Base-by-base conservation (phyloP, 2,113 vertebrate species). In the Nymphicus hollandicus region DNA sequence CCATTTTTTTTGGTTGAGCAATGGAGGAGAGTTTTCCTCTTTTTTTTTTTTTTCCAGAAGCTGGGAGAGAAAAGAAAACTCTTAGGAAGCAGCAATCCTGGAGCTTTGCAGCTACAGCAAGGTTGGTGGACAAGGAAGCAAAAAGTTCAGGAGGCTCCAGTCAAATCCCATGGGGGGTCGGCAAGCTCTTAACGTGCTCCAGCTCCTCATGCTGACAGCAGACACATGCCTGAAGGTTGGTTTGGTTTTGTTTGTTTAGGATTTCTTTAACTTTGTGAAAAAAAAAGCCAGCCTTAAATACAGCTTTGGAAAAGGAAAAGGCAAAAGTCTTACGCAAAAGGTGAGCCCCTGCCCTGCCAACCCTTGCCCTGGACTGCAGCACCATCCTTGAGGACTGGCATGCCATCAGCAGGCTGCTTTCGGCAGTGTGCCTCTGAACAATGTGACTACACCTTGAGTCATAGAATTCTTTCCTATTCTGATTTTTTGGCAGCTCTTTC, bases 131-230 rank as follows among this genome's bases (percentile, higher is more conserved):
- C 31, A 61, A 63, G 35, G 19, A 29, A 91, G 17, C 23, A 65
- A 20, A 41, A 47, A 39, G 55, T 52, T 44, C 49, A 63, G 13
- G 12, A 37, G 56, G 37, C 22, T 33, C 43, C 55, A 84, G 28
- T 29, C 27, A 44, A 61, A 55, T 37, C 39, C 14, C 12, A 44
- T 1, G 1, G 20, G 14, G 31, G 24, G 41, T 9, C 2, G 0
- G 44, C 35, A 55, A 41, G 69, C 41, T 71, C 31, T 55, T 35
- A 55, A 61, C 0, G 0, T 0, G 1, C 58, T 82, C 65, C 52
- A 68, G 64, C 35, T 81, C 33, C 58, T 68, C 53, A 24, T 0
- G 0, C 17, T 55, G 58, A 77, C 9, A 20, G 58, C 35, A 66
- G 58, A 56, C 22, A 63, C 27, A 15, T 20, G 24, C 11, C 13